Evolutionary conservation across 2,113 vertebrate genomes (phyloP), one percentile per base, ranked within the genome.

Genomic region (Notarius lentiginosus): DNA sequence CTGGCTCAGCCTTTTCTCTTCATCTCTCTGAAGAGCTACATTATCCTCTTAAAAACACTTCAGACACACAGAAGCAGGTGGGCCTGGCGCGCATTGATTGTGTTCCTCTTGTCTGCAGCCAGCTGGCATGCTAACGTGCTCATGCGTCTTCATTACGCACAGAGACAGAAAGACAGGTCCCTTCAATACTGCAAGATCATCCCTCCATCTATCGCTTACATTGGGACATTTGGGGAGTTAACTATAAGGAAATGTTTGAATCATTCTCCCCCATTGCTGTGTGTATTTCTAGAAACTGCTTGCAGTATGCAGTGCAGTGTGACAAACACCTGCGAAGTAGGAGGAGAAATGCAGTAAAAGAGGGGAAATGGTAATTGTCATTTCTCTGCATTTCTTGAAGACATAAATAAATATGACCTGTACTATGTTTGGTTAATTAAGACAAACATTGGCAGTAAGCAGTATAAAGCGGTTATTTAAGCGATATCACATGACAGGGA

Each of bases 71-170:
- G 86, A 34, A 76, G 84, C 76, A 88, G 81, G 89, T 90, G 89
- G 80, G 81, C 80, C 87, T 84, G 77, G 34, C 30, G 68, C 15
- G 41, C 87, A 88, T 88, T 61, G 87, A 84, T 90, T 86, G 70
- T 55, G n/a, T 34, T 84, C 60, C 76, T 27, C 87, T 51, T 56
- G 18, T 55, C 47, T 81, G 27, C 76, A 84, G 84, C 89, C 85
- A 90, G 82, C 89, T 88, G 89, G 82, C 68, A 58, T 53, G 53
- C 82, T 82, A 82, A 88, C 87, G 30, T 70, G 22, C 61, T 58
- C 55, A 72, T 68, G 85, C 22, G 22, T 88, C 89, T 88, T 88
- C 70, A 84, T 90, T 90, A 88, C 47, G 55, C 60, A 84, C 65
- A 87, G 84, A 89, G 83, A 56, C 86, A 86, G 34, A 20, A 30